Base-by-base conservation (phyloP, 1,140 invertebrate species). In the Atta cephalotes region DNA sequence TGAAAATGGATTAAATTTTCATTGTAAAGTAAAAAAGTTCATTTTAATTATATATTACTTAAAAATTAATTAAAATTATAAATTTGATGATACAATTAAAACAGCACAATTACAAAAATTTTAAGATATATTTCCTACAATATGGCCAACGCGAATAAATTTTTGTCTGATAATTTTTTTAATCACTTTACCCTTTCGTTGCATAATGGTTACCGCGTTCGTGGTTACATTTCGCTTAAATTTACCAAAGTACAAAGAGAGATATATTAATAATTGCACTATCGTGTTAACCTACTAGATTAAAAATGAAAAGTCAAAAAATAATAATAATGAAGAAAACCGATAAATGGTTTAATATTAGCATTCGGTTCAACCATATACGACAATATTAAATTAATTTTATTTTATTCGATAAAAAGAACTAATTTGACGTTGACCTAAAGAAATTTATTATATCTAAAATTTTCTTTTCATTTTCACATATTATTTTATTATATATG, bases 231-330 rank as follows among this genome's bases (percentile, higher is more conserved):
- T 45, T 16, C 16, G n/a, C 21, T 58, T 2, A 12, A 63, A 7
- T 71, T 68, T 56, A 56, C 0, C 1, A 58, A 66, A 31, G 16
- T 53, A 14, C 31, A 53, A 66, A 79, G 28, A 53, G 28, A 53
- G 18, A 56, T 45, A 56, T 16, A n/a, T 79, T 68, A 58, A 81
- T 5, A 39, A 71, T 71, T 58, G 35, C 21, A 58, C 35, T 70
- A 35, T 25, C 56, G 4, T 58, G 18, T 39, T 14, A 45, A 60
- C 18, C 1, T 68, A 70, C 0, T 28, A 35, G 63, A 80, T 28
- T 71, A 25, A 49, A 49, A 62, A 21, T 56, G n/a, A 21, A 78
- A 35, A 58, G n/a, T 5, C 10, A 62, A 74, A 25, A 51, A 60
- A 3, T 58, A 1, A 39, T 39, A 25, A n/a, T 35, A 82, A 74